Percentiles rank a stretch among this genome's conserved stretches.
These are phyloP conservation scores for Chunga burmeisteri DNA, from an alignment of 2,113 vertebrate species.

Conservation along the genomic window DNA sequence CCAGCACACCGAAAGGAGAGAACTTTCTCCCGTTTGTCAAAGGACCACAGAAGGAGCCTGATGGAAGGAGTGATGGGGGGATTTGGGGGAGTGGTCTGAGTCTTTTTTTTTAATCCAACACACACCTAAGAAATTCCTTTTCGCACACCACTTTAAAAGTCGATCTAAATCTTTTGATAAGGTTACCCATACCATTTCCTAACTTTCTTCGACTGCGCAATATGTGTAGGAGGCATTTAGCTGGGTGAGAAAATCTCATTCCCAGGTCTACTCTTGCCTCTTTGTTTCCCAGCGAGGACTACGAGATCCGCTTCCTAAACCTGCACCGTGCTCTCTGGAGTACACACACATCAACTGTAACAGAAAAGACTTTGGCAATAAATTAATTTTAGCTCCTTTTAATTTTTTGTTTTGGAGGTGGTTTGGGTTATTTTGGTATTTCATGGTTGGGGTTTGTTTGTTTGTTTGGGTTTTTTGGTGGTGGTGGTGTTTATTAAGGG, in stretches of 20 bases:
- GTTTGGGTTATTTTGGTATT: not conserved
- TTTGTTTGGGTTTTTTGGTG: not conserved
- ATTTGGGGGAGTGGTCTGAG: not conserved
- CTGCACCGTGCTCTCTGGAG: not conserved
- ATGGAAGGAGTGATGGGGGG: not conserved
- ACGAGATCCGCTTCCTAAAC: not conserved
- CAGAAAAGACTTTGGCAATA: not conserved
- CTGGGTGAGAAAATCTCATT: not conserved
- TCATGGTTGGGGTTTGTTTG: not conserved
- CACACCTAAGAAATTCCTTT: not conserved
- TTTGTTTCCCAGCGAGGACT: not conserved
- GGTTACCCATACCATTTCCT: not conserved
- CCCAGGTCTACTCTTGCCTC: not conserved
- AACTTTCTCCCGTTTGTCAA: not conserved
- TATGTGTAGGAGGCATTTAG: not conserved
- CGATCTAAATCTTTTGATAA: not conserved
- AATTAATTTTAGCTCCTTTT: not conserved
- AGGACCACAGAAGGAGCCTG: not conserved
- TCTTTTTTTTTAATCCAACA: not conserved
- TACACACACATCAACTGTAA: not conserved
- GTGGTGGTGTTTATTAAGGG: not conserved
- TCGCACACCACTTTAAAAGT: not conserved
- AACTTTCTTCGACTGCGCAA: not conserved
- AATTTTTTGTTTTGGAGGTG: not conserved
- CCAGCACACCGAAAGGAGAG: not conserved